phyloP scores from a whole-genome alignment of 1,140 invertebrate species.

The Neotoxoptera formosana region DNA sequence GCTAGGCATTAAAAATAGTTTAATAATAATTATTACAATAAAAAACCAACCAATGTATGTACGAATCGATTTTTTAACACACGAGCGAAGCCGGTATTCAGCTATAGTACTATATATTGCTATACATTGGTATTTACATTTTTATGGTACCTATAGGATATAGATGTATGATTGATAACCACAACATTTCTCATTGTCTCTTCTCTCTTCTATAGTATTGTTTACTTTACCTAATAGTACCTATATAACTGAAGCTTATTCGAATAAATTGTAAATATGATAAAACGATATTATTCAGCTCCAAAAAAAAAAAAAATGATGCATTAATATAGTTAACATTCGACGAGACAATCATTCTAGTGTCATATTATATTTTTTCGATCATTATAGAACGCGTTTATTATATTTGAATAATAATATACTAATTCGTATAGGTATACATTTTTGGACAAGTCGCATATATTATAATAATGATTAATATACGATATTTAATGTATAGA shows the following conservation, averaged over 20 bases:
- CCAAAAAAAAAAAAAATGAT: not conserved
- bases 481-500: not conserved
- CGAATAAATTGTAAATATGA: not conserved
- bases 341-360: not conserved
- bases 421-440: not conserved
- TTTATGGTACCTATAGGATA: not conserved
- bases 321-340: not conserved
- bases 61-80: too few species aligned
- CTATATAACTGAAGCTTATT: not conserved
- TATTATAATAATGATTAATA: constrained; percentile 10
- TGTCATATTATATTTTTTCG: not conserved
- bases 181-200: not conserved
- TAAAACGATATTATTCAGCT: not conserved
- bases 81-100: too few species aligned
- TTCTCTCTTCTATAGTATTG: not conserved
- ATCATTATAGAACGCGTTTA: not conserved
- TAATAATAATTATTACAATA: too few species aligned
- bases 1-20: too few species aligned
- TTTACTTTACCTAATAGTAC: not conserved
- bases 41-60: too few species aligned
- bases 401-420: constrained; percentile 2
- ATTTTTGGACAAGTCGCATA: not conserved
- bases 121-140: not conserved
- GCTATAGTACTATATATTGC: not conserved
- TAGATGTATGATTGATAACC: not conserved